phyloP scores from a whole-genome alignment of 2,888 invertebrate genomes.

The Philhelius pedissequus region DNA sequence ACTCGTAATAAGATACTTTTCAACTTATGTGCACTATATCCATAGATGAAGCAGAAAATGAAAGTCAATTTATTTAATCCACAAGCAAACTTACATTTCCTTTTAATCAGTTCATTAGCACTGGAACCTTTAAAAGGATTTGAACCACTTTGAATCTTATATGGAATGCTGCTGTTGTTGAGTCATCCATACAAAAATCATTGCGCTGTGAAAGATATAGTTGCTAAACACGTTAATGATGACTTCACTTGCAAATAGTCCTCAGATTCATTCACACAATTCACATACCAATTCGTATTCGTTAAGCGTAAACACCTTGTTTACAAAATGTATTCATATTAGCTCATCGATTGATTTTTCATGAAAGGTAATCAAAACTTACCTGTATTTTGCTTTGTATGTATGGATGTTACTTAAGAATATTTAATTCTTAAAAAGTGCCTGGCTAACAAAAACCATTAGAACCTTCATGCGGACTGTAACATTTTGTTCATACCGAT shows the following conservation, averaged over 20 bases:
- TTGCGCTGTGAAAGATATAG: not conserved
- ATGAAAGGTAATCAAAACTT: not conserved
- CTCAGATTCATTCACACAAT: constrained; percentile 24
- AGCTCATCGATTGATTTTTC: constrained; percentile 31
- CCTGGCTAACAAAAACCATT: not conserved
- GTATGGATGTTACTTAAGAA: not conserved
- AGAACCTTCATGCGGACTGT: constrained; percentile 48
- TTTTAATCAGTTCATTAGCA: constrained; percentile 11
- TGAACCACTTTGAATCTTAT: constrained; percentile 20
- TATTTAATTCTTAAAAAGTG: not conserved
- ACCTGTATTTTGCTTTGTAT: not conserved
- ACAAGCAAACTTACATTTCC: constrained; percentile 5
- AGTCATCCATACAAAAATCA: not conserved
- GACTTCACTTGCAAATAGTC: constrained; percentile 34
- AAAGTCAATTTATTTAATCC: constrained; percentile 30
- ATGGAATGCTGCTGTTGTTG: constrained; percentile 19
- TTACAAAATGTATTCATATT: constrained; percentile 29
- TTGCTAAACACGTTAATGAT: constrained; percentile 42
- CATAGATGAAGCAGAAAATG: constrained; percentile 6
- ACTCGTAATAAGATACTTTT: not conserved
- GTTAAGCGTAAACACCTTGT: constrained; percentile 30
- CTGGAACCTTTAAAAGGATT: not conserved
- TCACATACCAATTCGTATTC: constrained; percentile 51
- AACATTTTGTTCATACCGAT: not conserved
- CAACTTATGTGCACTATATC: not conserved